Percentiles rank a stretch among this genome's conserved stretches.
Conservation (phyloP, 2,113 vertebrate species). For the Barbus barbus region DNA sequence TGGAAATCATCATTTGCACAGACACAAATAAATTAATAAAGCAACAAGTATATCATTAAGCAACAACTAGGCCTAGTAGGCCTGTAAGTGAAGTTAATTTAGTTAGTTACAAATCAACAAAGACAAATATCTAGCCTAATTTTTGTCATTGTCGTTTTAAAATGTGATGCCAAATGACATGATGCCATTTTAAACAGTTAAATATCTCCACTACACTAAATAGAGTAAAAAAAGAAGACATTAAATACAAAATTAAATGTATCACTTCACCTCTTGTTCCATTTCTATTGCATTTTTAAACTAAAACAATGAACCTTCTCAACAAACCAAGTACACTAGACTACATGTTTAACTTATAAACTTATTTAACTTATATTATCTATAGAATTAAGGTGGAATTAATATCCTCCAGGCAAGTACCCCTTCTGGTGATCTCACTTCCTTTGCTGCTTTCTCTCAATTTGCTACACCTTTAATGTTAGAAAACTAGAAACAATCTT, state of each 20-base stretch:
- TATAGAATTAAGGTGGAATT: neutral
- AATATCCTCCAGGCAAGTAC: neutral
- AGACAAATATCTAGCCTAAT: too few relatives aligned
- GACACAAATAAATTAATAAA: too few relatives aligned
- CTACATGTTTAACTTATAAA: neutral
- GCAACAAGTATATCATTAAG: neutral
- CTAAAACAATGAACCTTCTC: neutral
- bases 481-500: neutral
- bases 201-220: neutral
- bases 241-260: neutral
- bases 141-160: too few relatives aligned
- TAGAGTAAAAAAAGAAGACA: neutral
- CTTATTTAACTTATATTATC: neutral
- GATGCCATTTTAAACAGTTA: neutral
- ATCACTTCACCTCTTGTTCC: neutral
- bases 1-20: neutral
- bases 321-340: neutral
- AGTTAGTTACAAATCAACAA: too few relatives aligned
- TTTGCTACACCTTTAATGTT: neutral
- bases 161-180: neutral
- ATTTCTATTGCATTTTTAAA: neutral
- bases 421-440: too few relatives aligned
- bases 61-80: too few relatives aligned
- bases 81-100: neutral
- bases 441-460: neutral